Evolutionary conservation across 1,140 invertebrate genomes (phyloP), one percentile per base, ranked within the genome.

Genomic region (Aphidius gifuensis): DNA sequence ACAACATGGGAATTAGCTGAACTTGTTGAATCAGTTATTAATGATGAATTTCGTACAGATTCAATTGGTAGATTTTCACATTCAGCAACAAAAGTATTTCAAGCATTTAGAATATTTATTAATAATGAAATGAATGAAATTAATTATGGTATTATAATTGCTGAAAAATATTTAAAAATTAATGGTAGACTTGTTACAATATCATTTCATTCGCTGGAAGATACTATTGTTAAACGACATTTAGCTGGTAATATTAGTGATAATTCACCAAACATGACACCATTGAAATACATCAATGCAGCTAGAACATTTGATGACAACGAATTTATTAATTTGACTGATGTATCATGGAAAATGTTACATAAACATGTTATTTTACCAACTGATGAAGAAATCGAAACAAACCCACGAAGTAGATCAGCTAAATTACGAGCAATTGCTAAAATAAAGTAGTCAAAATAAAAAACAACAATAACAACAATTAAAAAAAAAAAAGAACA

Each of bases 91-190:
- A 96, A 94, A 85, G 89, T 93, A 1, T 98, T 98, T 82, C 93
- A 96, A 46, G 96, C 95, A 0, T 75, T 99, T 60, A 82, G 96
- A 68, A 97, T 98, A 66, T 97, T 98, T 82, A 92, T 98, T 0
- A 99, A 99, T 76, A 93, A 99, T 79, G 96, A 99, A 82, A 78
- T 98, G 1, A 98, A 98, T 79, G 95, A 98, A 83, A 86, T 98
- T 5, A 93, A 97, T 82, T 92, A 93, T 80, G 96, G 86, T 3
- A 86, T 98, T 71, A 73, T 92, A 44, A 70, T 95, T 66, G 91
- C 93, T 1, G 83, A 89, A 54, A 83, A 86, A 65, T 92, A 90
- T 73, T 82, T 99, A 23, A 91, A 91, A 80, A 73, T 86, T 0
- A 85, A 87, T 42, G 95, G 94, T 2, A 82, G 87, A 64, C 72